Evolutionary conservation across 2,888 invertebrate genomes (phyloP).

Genomic region (Apoderus coryli): DNA sequence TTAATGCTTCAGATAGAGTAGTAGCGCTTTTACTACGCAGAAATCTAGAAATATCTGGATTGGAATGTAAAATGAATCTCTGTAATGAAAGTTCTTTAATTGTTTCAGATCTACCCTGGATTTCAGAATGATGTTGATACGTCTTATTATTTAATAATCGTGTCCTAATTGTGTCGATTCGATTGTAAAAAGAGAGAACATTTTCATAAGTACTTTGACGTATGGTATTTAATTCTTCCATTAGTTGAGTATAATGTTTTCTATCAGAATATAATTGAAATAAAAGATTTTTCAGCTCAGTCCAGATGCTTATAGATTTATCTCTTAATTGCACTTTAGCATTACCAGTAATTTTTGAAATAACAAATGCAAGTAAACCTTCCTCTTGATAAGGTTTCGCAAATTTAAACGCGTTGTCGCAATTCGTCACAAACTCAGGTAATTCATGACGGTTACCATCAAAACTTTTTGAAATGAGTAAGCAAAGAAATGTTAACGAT

Average conservation of each 20-base stretch:
- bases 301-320: conserved; percentile 3
- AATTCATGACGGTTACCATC: conserved; percentile 8
- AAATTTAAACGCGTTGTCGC: conserved; percentile 8
- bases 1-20: conserved; percentile 8
- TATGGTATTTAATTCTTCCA: conserved; percentile 9
- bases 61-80: conserved; percentile 10
- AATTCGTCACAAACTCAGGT: conserved; percentile 8
- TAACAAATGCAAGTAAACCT: not conserved
- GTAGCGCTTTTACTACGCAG: conserved; percentile 7
- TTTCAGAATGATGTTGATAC: conserved; percentile 1
- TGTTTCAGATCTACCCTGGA: conserved; percentile 2
- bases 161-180: conserved; percentile 4
- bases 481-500: conserved; percentile 8
- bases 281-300: conserved; percentile 5
- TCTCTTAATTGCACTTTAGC: conserved; percentile 7
- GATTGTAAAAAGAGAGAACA: conserved; percentile 7
- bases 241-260: conserved; percentile 9
- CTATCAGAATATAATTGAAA: conserved; percentile 5
- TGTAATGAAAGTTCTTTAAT: conserved; percentile 9
- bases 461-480: conserved; percentile 7
- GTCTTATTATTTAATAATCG: conserved; percentile 5
- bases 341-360: conserved; percentile 1
- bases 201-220: conserved; percentile 6
- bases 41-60: conserved; percentile 9
- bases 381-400: conserved; percentile 3